Evolutionary conservation across 1,140 invertebrate genomes (phyloP).

Genomic region (Rhizoglyphus robini): DNA sequence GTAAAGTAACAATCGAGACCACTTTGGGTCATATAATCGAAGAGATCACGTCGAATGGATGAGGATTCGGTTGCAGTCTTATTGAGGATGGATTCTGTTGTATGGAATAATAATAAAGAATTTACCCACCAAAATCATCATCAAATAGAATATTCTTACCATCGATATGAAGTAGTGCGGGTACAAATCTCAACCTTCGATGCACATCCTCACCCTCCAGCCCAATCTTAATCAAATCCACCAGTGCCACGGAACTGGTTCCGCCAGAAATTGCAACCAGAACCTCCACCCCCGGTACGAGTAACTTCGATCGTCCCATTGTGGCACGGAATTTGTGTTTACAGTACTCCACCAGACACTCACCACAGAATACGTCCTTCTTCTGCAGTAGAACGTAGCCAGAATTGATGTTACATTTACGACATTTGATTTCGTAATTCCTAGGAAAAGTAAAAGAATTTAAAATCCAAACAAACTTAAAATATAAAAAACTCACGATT

Average conservation of each 20-base stretch:
- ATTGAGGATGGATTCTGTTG: background rate
- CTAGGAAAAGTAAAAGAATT: background rate
- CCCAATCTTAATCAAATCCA: slow-evolving; percentile 51
- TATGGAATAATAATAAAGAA: background rate
- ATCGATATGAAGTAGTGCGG: background rate
- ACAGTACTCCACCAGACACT: slow-evolving; percentile 51
- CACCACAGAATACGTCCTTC: slow-evolving; percentile 31
- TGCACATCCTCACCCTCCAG: slow-evolving; percentile 32
- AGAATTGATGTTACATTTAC: slow-evolving; percentile 20
- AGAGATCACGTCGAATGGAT: background rate
- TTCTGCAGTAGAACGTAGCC: slow-evolving; percentile 22
- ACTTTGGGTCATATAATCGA: background rate
- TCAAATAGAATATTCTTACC: too few relatives aligned
- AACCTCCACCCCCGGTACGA: slow-evolving; percentile 50
- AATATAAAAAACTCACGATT: background rate
- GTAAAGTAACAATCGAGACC: background rate
- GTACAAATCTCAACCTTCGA: background rate
- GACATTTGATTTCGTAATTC: slow-evolving; percentile 16
- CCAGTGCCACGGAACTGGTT: slow-evolving; percentile 46
- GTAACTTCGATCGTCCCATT: slow-evolving; percentile 59
- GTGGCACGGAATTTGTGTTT: slow-evolving; percentile 68
- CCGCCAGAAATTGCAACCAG: slow-evolving; percentile 55
- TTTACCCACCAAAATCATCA: background rate
- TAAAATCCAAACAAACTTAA: background rate
- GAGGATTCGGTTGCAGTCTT: background rate